phyloP scores from a whole-genome alignment of 2,797 vertebrate genomes.

The Acipenser transmontanus region DNA sequence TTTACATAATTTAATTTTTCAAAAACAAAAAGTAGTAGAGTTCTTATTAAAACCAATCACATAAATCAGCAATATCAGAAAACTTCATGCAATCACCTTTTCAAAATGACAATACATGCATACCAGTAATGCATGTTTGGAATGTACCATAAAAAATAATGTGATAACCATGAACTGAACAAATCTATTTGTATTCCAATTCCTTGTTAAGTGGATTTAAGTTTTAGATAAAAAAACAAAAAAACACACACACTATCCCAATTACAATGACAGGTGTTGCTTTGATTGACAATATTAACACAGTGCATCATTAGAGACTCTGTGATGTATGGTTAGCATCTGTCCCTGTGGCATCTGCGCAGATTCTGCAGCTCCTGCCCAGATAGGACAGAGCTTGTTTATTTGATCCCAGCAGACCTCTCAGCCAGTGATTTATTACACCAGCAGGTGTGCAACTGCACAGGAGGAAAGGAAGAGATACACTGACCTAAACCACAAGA shows the following conservation, averaged over 20 bases:
- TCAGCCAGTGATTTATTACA: constrained; percentile 33
- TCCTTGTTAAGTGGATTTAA: neutral
- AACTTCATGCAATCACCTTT: too few species aligned
- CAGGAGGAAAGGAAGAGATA: constrained; percentile 15
- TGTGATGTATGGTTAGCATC: constrained; percentile 34
- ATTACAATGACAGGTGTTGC: constrained; percentile 15
- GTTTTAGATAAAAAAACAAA: neutral
- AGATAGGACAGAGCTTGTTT: constrained; percentile 21
- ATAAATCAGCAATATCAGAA: too few species aligned
- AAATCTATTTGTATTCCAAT: neutral
- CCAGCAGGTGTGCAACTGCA: constrained; percentile 28
- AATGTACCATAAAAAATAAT: too few species aligned
- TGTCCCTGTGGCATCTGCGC: constrained; percentile 34
- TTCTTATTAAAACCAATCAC: too few species aligned
- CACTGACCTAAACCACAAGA: constrained; percentile 8
- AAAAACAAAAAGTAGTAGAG: too few species aligned
- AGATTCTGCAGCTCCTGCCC: constrained; percentile 32
- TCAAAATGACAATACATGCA: too few species aligned
- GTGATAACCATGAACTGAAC: neutral
- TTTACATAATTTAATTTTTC: too few species aligned
- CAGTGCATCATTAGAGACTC: constrained; percentile 25
- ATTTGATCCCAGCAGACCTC: constrained; percentile 1
- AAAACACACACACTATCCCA: neutral
- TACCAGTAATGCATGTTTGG: too few species aligned
- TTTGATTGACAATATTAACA: constrained; percentile 19